These are phyloP conservation scores for Hoplodrina ambigua DNA, from an alignment of 2,888 invertebrate species.

Conservation along the genomic window DNA sequence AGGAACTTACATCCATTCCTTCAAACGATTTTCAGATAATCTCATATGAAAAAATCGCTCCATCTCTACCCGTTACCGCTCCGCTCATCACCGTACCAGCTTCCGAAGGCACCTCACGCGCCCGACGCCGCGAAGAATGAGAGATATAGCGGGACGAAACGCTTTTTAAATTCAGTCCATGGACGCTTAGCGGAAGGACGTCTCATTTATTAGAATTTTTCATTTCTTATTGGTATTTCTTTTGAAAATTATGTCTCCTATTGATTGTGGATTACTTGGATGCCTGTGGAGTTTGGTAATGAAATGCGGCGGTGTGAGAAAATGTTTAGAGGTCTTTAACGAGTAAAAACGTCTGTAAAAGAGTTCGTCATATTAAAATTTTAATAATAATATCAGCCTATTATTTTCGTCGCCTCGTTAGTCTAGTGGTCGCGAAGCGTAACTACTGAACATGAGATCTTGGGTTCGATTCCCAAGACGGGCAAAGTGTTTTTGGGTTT, in stretches of 20 bases:
- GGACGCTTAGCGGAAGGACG: constrained; percentile 74
- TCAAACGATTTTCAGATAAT: background rate
- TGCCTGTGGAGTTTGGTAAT: constrained; percentile 10
- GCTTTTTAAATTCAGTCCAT: constrained; percentile 85
- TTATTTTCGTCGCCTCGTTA: too few species aligned
- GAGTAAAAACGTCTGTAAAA: background rate
- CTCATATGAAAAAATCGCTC: background rate
- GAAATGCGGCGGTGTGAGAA: background rate
- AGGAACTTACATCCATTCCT: too few species aligned
- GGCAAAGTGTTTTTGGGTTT: too few species aligned
- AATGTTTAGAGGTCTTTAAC: background rate
- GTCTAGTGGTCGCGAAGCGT: too few species aligned
- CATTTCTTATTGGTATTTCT: constrained; percentile 71
- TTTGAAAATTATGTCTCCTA: constrained; percentile 65
- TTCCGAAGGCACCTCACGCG: constrained; percentile 76
- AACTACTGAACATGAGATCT: too few species aligned
- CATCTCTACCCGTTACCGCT: constrained; percentile 49
- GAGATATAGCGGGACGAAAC: constrained; percentile 75
- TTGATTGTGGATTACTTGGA: constrained; percentile 45
- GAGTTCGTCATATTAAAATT: background rate
- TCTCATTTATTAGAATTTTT: constrained; percentile 83
- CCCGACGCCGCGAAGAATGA: constrained; percentile 78
- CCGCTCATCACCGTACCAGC: constrained; percentile 45
- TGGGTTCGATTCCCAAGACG: too few species aligned
- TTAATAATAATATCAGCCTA: background rate